phyloP scores from a whole-genome alignment of 2,113 vertebrate genomes.

The Protomyctophum bolini region DNA sequence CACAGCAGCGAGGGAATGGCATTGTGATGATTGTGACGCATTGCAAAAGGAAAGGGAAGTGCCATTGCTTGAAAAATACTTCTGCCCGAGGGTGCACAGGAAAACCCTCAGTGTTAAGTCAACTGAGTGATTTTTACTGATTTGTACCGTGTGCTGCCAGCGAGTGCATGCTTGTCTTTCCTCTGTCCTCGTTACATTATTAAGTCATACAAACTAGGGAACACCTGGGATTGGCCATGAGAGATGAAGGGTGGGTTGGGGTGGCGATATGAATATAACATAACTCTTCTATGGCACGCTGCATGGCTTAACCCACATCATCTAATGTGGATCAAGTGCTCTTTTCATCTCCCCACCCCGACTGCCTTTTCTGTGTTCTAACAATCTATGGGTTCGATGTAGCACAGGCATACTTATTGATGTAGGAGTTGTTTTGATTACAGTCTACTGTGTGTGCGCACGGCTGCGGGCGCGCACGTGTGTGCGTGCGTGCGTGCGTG shows the following conservation, averaged over 20 bases:
- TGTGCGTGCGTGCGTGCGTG: constrained; percentile 2
- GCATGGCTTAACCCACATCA: constrained; percentile 52
- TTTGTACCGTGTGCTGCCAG: constrained; percentile 40
- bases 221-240: constrained; percentile 52
- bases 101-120: too few species aligned
- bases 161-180: constrained; percentile 40
- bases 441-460: neutral
- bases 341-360: constrained; percentile 38
- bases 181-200: constrained; percentile 49
- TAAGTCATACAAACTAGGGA: constrained; percentile 36
- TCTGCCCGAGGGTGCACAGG: constrained; percentile 54
- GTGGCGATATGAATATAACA: constrained; percentile 25
- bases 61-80: constrained; percentile 63
- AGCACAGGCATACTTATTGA: constrained; percentile 44
- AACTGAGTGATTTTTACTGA: too few species aligned
- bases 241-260: neutral
- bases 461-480: neutral
- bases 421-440: constrained; percentile 34
- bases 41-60: constrained; percentile 60
- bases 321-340: constrained; percentile 44
- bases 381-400: constrained; percentile 38
- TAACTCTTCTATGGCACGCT: constrained; percentile 40
- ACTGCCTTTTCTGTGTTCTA: constrained; percentile 45
- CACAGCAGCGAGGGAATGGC: constrained; percentile 58
- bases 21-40: constrained; percentile 53